Base-by-base conservation (phyloP, 2,113 vertebrate genomes). In the Rallus limicola region DNA sequence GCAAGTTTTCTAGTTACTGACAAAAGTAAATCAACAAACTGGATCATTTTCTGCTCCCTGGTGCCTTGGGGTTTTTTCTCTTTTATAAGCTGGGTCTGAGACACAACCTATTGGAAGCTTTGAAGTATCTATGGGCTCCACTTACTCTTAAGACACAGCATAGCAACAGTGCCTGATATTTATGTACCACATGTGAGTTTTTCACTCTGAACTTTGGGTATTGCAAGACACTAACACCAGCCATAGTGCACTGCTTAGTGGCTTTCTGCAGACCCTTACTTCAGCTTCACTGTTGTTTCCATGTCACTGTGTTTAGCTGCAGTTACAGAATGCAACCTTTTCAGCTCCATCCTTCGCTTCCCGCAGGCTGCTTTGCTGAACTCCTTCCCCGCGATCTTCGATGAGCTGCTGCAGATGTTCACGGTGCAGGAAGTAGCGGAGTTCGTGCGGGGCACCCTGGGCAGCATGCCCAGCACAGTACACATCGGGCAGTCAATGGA, bases 331-430 rank as follows among this genome's bases (percentile, higher is more conserved):
- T 13, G 38, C 21, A 60, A 2, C 38, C 14, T 38, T 82, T 56
- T 97, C 67, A 90, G 40, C 44, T 63, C 55, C 29, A 74, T 60
- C 13, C 0, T 74, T 77, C 92, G 1, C 76, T 77, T 80, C 13
- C 95, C 46, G 1, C 98, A 99, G 99, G 99, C 99, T 8, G 99
- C 99, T 7, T 97, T 99, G 56, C 97, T 99, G 36, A 99, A 99
- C 98, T 99, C 99, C 4, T 99, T 99, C 95, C 99, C 99, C 0
- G 98, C 99, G 33, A 99, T 99, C 97, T 99, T 99, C 36, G 99
- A 99, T 1, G 99, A 99, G 97, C 98, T 99, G 90, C 96, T 99
- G 94, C 99, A 99, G 96, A 99, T 99, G 99, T 99, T 99, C 93
- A 99, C 99, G 1, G 99, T 99, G 81, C 99, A 99, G 92, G 99